These are phyloP conservation scores for Sturmia bella DNA, from an alignment of 2,888 invertebrate species.

Conservation along the genomic window DNA sequence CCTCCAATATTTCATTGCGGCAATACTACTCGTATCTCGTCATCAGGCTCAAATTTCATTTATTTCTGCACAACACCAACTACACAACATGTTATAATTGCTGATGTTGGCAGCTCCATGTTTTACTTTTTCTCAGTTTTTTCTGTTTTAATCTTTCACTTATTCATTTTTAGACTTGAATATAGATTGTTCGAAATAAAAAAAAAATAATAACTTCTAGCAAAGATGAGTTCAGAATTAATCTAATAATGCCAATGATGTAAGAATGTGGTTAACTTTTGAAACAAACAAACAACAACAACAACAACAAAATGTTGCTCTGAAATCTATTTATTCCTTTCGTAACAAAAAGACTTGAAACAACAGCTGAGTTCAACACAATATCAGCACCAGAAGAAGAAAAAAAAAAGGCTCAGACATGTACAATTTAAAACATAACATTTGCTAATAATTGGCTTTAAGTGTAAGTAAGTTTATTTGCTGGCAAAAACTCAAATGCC, in stretches of 20 bases:
- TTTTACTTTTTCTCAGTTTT: neutral
- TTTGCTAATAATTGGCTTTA: conserved; percentile 66
- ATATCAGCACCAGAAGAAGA: neutral
- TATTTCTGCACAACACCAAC: neutral
- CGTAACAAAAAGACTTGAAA: neutral
- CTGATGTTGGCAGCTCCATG: conserved; percentile 19
- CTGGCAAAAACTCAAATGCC: conserved; percentile 43
- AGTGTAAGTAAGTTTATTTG: conserved; percentile 10
- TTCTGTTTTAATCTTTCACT: conserved; percentile 28
- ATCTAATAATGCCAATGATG: conserved; percentile 67
- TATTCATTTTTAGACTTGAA: conserved; percentile 12
- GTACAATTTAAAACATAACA: conserved; percentile 62
- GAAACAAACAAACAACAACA: too few species aligned
- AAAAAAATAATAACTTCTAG: neutral
- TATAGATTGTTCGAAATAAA: conserved; percentile 1
- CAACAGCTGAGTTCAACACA: conserved; percentile 17
- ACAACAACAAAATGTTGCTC: conserved; percentile 39
- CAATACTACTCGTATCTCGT: conserved; percentile 2
- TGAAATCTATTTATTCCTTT: conserved; percentile 8
- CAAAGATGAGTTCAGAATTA: conserved; percentile 53
- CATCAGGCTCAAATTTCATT: conserved; percentile 25
- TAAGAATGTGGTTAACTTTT: conserved; percentile 58
- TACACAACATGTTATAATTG: conserved; percentile 62
- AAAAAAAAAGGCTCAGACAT: conserved; percentile 6
- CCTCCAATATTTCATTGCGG: conserved; percentile 7